Base-by-base conservation (phyloP, 2,888 invertebrate species). In the Plagodis pulveraria region DNA sequence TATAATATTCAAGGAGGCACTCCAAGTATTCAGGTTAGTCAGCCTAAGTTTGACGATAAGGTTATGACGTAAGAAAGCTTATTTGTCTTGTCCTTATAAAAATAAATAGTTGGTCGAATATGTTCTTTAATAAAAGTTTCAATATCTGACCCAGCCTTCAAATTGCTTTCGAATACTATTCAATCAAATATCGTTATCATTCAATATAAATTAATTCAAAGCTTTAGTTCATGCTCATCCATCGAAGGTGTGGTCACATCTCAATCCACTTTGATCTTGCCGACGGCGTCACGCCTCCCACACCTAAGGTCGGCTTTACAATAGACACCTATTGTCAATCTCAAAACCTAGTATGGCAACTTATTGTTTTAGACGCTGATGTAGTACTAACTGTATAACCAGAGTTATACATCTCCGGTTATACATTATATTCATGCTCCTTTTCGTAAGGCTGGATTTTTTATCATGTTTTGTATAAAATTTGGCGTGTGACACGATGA, bases 341-440 rank as follows among this genome's bases (percentile, higher is more conserved):
- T 76, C 76, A 78, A 80, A 80, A 80, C 82, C 77, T 79, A 71
- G 76, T 74, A 72, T 74, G 73, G 78, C 78, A 71, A 74, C 72
- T 80, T 74, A 81, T 78, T 80, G 77, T 78, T 76, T 74, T 69
- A 64, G 66, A 66, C 63, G 62, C 62, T 49, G 59, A 61, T 54
- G 62, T 22, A 65, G 62, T 56, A 34, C 12, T 41, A n/a, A n/a
- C n/a, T n/a, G n/a, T n/a, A n/a, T n/a, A n/a, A n/a, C n/a, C n/a
- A n/a, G n/a, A n/a, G n/a, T n/a, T n/a, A n/a, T n/a, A 41, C 51
- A 22, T 22, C 22, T 22, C 22, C 4, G 1, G 22, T 22, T 22
- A 22, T 22, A 22, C 22, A 22, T 22, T 22, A 22, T 22, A 2
- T 46, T 58, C 54, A 41, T 42, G 51, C 34, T 38, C 54, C 57